A percentile compares a stretch with the other conserved stretches of the same genome.
Conservation (phyloP, 1,140 invertebrate species). For the Aradophagus sp. region DNA sequence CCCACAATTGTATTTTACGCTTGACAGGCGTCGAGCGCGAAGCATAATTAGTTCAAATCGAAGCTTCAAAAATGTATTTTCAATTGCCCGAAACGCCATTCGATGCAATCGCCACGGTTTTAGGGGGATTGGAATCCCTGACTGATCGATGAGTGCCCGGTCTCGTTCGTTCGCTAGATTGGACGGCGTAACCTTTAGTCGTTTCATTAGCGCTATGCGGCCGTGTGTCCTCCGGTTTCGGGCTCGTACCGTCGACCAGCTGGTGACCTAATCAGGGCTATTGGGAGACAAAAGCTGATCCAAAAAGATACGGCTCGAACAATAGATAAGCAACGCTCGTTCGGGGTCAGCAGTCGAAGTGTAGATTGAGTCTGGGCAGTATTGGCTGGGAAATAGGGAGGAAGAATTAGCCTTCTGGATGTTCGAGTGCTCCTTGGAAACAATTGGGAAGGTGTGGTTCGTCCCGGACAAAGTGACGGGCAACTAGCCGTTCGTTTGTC, state of each 20-base stretch:
- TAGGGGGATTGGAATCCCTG: constrained; percentile 2
- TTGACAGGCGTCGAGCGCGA: constrained; percentile 61
- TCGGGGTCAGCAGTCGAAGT: constrained; percentile 66
- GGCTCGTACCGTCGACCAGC: too few species aligned
- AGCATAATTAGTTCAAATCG: constrained; percentile 50
- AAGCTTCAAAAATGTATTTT: constrained; percentile 47
- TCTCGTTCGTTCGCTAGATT: constrained; percentile 63
- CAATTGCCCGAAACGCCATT: constrained; percentile 41
- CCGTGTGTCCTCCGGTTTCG: too few species aligned
- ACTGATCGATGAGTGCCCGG: constrained; percentile 38
- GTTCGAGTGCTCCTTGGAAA: constrained; percentile 55
- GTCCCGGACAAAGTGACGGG: constrained; percentile 40
- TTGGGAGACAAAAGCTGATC: constrained; percentile 70
- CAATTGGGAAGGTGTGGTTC: constrained; percentile 67
- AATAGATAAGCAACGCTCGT: constrained; percentile 17
- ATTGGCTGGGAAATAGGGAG: constrained; percentile 29
- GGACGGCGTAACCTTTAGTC: constrained; percentile 63
- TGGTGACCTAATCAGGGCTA: constrained; percentile 72
- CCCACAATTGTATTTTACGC: constrained; percentile 64
- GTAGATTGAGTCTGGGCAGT: constrained; percentile 64
- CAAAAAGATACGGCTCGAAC: constrained; percentile 33
- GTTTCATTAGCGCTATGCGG: constrained; percentile 72
- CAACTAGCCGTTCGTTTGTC: constrained; percentile 54
- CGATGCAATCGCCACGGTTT: constrained; percentile 6
- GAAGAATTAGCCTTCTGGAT: constrained; percentile 56